phyloP scores from a whole-genome alignment of 2,113 vertebrate genomes.

The Castor canadensis region DNA sequence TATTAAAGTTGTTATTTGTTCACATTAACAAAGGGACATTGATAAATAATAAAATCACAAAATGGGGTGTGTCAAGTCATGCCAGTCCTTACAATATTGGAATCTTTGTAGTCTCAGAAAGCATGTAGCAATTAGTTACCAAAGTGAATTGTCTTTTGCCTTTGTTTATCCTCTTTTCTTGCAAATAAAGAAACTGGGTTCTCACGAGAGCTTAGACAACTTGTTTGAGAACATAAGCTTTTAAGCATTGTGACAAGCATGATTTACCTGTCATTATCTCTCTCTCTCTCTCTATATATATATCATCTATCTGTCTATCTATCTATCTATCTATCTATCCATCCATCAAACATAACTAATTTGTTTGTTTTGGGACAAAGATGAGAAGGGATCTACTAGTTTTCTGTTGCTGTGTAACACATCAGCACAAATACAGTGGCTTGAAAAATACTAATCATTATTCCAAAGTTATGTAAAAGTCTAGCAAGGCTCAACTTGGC shows the following conservation, averaged over 20 bases:
- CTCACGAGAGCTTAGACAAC: not conserved
- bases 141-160: not conserved
- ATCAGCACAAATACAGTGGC: not conserved
- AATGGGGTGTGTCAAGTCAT: not conserved
- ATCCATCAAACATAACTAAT: not conserved
- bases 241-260: not conserved
- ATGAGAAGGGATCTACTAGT: not conserved
- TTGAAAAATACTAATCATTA: not conserved
- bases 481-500: not conserved
- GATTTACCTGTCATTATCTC: not conserved
- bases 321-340: not conserved
- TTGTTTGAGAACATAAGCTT: not conserved
- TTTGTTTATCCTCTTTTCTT: not conserved
- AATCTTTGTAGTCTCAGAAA: not conserved
- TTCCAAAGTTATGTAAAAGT: not conserved
- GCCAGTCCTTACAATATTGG: not conserved
- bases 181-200: not conserved
- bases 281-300: too few relatives aligned
- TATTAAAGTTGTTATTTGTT: not conserved
- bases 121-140: not conserved
- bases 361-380: not conserved
- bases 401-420: not conserved
- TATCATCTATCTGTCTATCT: not conserved
- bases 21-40: not conserved
- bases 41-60: not conserved